Conservation (phyloP, 2,113 vertebrate species). For the Enhydra lutris region DNA sequence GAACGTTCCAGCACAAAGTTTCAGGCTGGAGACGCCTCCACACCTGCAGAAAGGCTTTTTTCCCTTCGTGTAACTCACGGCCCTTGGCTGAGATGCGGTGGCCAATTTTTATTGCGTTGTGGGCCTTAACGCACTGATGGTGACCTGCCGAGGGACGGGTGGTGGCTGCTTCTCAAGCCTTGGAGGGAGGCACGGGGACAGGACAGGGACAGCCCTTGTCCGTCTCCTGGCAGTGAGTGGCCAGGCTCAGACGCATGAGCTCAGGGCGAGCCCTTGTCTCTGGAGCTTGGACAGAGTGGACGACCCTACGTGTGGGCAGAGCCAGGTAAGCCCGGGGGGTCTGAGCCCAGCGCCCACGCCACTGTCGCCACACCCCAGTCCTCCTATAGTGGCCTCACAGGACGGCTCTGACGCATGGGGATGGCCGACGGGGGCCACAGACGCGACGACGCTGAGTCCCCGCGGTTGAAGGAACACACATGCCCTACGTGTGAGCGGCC, state of each 20-base stretch:
- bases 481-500: no score
- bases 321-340: not conserved
- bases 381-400: not conserved
- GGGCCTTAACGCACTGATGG: not conserved
- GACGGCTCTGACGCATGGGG: not conserved
- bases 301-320: not conserved
- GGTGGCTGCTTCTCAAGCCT: not conserved
- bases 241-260: not conserved
- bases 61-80: not conserved
- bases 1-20: not conserved
- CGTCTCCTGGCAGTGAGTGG: not conserved
- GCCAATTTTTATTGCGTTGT: not conserved
- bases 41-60: not conserved
- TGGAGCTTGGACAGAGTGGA: not conserved
- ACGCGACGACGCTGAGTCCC: no score
- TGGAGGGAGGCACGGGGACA: not conserved
- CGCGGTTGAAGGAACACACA: no score
- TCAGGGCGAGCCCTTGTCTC: not conserved
- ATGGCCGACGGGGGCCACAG: no score
- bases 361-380: not conserved
- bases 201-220: not conserved
- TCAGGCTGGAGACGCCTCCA: not conserved
- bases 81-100: not conserved
- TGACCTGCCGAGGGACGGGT: not conserved
- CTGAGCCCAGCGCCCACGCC: not conserved